Evolutionary conservation across 1,140 invertebrate genomes (phyloP).

Genomic region (Ceratina japonica): DNA sequence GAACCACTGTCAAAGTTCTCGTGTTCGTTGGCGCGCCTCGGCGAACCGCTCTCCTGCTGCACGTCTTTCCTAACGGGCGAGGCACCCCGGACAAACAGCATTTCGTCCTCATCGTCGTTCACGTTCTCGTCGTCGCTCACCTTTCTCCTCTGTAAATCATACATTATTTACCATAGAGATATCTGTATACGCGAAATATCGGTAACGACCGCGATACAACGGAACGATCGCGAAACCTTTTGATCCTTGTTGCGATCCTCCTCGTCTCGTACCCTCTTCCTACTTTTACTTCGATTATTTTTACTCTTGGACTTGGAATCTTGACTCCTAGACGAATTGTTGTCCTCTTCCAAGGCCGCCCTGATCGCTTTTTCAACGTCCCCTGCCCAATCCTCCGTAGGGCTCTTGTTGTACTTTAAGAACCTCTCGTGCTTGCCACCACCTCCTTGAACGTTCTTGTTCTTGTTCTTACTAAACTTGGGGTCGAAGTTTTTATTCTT

Average conservation of each 20-base stretch:
- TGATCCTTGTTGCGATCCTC: slow-evolving; percentile 78
- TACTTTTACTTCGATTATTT: slow-evolving; percentile 73
- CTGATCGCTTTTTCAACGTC: slow-evolving; percentile 88
- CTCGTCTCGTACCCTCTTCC: slow-evolving; percentile 75
- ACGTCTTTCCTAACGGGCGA: slow-evolving; percentile 76
- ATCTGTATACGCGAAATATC: too few relatives aligned
- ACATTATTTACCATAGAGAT: too few relatives aligned
- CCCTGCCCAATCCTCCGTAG: slow-evolving; percentile 86
- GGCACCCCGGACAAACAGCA: slow-evolving; percentile 88
- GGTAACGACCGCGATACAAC: too few relatives aligned
- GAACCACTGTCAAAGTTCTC: slow-evolving; percentile 74
- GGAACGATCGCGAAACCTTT: slow-evolving; percentile 57
- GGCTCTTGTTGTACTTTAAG: slow-evolving; percentile 74
- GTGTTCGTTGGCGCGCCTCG: slow-evolving; percentile 69
- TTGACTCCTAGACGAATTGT: slow-evolving; percentile 77
- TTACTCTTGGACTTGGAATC: slow-evolving; percentile 79
- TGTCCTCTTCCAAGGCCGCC: slow-evolving; percentile 81
- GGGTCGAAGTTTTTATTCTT: slow-evolving; percentile 69
- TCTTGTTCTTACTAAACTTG: slow-evolving; percentile 74
- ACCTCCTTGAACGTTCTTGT: slow-evolving; percentile 49
- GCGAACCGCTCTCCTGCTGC: slow-evolving; percentile 70
- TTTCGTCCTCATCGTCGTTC: slow-evolving; percentile 87
- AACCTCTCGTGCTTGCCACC: slow-evolving; percentile 67
- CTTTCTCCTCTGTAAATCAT: slow-evolving; percentile 70
- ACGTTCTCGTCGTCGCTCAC: slow-evolving; percentile 79